Evolutionary conservation across 2,888 invertebrate species (phyloP).

Genomic region (Noctua comes): DNA sequence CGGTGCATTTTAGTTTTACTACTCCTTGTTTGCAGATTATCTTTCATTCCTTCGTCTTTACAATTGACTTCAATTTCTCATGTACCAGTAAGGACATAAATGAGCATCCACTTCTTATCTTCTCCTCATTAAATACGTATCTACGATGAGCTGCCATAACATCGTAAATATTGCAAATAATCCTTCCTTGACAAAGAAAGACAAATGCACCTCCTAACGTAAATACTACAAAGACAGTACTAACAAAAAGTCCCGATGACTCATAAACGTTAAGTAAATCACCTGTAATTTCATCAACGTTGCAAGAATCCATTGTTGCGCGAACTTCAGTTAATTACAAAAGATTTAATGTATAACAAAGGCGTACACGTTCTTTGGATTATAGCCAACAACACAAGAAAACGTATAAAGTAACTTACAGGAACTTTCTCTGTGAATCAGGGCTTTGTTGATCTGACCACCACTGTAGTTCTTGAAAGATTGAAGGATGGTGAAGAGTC

Average conservation of each 20-base stretch:
- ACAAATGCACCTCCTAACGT: slow-evolving; percentile 8
- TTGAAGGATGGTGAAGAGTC: slow-evolving; percentile 1
- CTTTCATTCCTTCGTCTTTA: slow-evolving; percentile 2
- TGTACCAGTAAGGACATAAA: background rate
- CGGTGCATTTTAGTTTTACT: slow-evolving; percentile 1
- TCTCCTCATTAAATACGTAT: background rate
- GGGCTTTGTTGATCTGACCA: slow-evolving; percentile 38
- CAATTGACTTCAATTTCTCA: background rate
- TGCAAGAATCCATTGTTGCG: slow-evolving; percentile 58
- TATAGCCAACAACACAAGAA: slow-evolving; percentile 51
- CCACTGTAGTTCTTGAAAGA: slow-evolving; percentile 18
- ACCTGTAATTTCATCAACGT: slow-evolving; percentile 56
- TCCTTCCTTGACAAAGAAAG: slow-evolving; percentile 18
- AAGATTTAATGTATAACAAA: slow-evolving; percentile 59
- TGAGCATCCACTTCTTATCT: slow-evolving; percentile 15
- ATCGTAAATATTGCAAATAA: slow-evolving; percentile 36
- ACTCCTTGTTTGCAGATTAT: background rate
- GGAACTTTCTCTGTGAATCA: slow-evolving; percentile 59
- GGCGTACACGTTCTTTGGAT: slow-evolving; percentile 60
- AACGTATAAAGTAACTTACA: slow-evolving; percentile 39
- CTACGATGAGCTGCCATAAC: slow-evolving; percentile 21
- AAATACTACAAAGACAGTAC: slow-evolving; percentile 24
- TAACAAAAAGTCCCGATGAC: slow-evolving; percentile 35
- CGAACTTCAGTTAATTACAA: slow-evolving; percentile 63
- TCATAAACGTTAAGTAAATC: slow-evolving; percentile 48